These are phyloP conservation scores for Microctonus hyperodae DNA, from an alignment of 2,888 invertebrate genomes.

Conservation along the genomic window DNA sequence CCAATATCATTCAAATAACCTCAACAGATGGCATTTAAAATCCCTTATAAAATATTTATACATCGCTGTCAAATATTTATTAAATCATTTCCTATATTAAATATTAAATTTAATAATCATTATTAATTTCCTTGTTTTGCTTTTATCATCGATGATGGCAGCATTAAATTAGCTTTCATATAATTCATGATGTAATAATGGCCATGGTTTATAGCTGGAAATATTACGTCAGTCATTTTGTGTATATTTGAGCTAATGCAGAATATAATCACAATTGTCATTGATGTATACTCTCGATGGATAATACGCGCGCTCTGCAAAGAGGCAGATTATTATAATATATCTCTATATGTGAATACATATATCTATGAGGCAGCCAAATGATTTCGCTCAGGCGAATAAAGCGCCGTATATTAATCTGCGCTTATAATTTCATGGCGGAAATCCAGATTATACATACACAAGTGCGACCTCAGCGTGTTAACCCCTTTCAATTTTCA, in stretches of 20 bases:
- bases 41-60: too few relatives aligned
- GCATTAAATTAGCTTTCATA: too few relatives aligned
- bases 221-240: too few relatives aligned
- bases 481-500: constrained; percentile 13
- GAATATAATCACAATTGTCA: not conserved
- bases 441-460: constrained; percentile 37
- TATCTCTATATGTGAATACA: not conserved
- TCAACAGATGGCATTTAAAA: not conserved
- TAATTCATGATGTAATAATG: too few relatives aligned
- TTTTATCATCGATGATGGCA: too few relatives aligned
- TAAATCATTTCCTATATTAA: too few relatives aligned
- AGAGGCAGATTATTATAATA: constrained; percentile 14
- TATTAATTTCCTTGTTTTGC: too few relatives aligned
- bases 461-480: constrained; percentile 21
- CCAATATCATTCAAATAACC: not conserved
- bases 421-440: constrained; percentile 39
- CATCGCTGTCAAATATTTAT: too few relatives aligned
- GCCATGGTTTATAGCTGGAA: too few relatives aligned
- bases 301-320: not conserved
- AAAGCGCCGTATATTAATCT: constrained; percentile 37
- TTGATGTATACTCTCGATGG: not conserved
- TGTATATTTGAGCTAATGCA: too few relatives aligned
- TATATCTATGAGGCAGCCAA: not conserved
- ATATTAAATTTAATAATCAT: too few relatives aligned
- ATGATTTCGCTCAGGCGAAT: constrained; percentile 10